Percentiles rank a stretch among this genome's conserved stretches.
Evolutionary conservation across 35 echinoderm and acorn worm genomes (phyloP).

Genomic region (Chiridota heheva): DNA sequence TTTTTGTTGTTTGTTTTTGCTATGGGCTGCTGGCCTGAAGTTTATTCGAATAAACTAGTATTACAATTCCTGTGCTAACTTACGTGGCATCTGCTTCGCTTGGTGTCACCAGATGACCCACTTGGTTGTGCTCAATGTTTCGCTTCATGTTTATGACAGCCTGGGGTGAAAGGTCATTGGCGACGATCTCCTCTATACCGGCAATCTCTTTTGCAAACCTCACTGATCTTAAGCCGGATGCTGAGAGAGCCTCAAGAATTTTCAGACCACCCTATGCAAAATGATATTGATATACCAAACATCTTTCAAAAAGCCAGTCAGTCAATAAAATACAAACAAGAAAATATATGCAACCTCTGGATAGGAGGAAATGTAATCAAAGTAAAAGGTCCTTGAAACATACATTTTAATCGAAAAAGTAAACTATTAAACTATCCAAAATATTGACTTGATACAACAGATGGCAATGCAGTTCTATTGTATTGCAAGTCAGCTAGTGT

Average conservation of each 20-base stretch:
- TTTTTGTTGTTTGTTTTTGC: too few species aligned
- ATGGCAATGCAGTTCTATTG: too few species aligned
- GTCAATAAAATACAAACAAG: background rate
- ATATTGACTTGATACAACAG: too few species aligned
- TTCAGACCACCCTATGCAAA: slow-evolving; percentile 74
- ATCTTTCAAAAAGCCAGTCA: background rate
- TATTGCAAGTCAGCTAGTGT: too few species aligned
- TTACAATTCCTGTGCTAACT: too few species aligned
- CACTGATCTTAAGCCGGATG: slow-evolving; percentile 80
- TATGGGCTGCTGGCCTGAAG: too few species aligned
- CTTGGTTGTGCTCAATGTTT: slow-evolving; percentile 80
- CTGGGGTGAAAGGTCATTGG: slow-evolving; percentile 80
- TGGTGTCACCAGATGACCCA: slow-evolving; percentile 66
- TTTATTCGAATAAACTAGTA: too few species aligned
- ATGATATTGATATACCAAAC: background rate
- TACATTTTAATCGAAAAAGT: background rate
- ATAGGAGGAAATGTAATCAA: background rate
- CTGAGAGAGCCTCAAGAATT: slow-evolving; percentile 85
- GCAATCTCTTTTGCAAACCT: slow-evolving; percentile 89
- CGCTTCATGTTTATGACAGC: slow-evolving; percentile 77
- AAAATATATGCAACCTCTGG: background rate
- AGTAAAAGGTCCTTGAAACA: background rate
- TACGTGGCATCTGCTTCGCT: slow-evolving; percentile 90
- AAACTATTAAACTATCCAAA: too few species aligned
- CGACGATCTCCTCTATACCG: slow-evolving; percentile 66